These are phyloP conservation scores for Synergus itoensis DNA, from an alignment of 2,888 invertebrate genomes.

Conservation along the genomic window DNA sequence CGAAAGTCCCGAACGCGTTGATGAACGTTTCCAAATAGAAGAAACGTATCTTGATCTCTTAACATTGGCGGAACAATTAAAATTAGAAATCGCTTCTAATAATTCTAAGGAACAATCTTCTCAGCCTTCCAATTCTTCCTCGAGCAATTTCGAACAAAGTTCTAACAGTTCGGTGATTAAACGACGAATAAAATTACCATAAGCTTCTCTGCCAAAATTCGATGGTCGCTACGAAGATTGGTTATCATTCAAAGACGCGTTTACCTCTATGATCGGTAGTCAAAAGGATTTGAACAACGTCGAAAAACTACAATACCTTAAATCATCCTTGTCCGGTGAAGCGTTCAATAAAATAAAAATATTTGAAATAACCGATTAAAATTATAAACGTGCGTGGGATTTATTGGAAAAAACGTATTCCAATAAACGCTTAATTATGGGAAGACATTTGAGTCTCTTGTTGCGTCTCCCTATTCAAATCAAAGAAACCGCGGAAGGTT, in stretches of 20 bases:
- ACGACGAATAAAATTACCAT: not conserved
- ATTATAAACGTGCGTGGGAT: too few species aligned
- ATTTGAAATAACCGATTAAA: too few species aligned
- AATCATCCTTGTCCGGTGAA: too few species aligned
- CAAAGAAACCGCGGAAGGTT: slow-evolving; percentile 41
- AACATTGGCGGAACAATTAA: not conserved
- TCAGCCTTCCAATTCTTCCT: not conserved
- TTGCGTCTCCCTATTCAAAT: slow-evolving; percentile 46
- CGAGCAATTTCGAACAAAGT: too few species aligned
- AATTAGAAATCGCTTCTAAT: not conserved
- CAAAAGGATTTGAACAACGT: too few species aligned
- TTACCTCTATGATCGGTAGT: not conserved
- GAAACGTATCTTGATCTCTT: not conserved
- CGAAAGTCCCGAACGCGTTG: not conserved
- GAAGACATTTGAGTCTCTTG: slow-evolving; percentile 48
- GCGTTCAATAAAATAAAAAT: too few species aligned
- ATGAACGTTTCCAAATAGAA: slow-evolving; percentile 2
- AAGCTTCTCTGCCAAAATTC: slow-evolving; percentile 43
- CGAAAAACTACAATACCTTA: too few species aligned
- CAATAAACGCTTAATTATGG: slow-evolving; percentile 41
- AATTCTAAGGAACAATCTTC: not conserved
- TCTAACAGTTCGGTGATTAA: not conserved
- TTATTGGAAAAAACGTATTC: too few species aligned
- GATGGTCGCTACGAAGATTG: slow-evolving; percentile 45
- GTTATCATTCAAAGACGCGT: slow-evolving; percentile 52